Conservation (phyloP, 1,140 invertebrate species). For the Aphelenchoides avenae region DNA sequence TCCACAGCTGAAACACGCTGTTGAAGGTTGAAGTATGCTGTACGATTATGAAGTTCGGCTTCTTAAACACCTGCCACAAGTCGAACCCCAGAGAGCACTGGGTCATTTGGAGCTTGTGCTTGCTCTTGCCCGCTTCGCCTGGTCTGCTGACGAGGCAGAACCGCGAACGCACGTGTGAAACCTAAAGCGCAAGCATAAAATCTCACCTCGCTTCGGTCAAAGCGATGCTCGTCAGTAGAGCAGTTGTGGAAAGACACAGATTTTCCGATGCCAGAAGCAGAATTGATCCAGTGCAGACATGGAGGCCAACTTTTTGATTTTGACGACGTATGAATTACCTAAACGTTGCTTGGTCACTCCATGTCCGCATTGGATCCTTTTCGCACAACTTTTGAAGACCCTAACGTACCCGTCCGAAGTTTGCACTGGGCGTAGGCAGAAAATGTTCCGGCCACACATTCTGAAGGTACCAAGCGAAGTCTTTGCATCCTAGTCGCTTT, state of each 20-base stretch:
- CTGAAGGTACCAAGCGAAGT: conserved; percentile 91
- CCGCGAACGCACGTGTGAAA: conserved; percentile 27
- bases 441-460: conserved; percentile 93
- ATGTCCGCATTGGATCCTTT: conserved; percentile 2
- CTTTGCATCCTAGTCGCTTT: conserved; percentile 78
- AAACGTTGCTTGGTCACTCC: neutral
- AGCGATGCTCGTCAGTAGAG: conserved; percentile 7
- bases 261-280: conserved; percentile 1
- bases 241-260: neutral
- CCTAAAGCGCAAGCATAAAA: conserved; percentile 29
- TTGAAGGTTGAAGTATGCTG: neutral
- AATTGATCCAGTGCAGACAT: conserved; percentile 18
- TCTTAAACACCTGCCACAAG: conserved; percentile 52
- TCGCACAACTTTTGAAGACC: neutral
- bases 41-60: conserved; percentile 3
- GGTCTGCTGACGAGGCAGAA: conserved; percentile 46
- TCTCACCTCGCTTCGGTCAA: conserved; percentile 36
- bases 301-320: conserved; percentile 15
- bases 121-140: conserved; percentile 32
- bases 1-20: conserved; percentile 47
- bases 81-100: conserved; percentile 56
- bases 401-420: conserved; percentile 71
- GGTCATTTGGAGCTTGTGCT: conserved; percentile 38
- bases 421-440: conserved; percentile 75
- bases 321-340: conserved; percentile 20